These are phyloP conservation scores for Sander vitreus DNA, from an alignment of 2,113 vertebrate genomes.

Conservation along the genomic window DNA sequence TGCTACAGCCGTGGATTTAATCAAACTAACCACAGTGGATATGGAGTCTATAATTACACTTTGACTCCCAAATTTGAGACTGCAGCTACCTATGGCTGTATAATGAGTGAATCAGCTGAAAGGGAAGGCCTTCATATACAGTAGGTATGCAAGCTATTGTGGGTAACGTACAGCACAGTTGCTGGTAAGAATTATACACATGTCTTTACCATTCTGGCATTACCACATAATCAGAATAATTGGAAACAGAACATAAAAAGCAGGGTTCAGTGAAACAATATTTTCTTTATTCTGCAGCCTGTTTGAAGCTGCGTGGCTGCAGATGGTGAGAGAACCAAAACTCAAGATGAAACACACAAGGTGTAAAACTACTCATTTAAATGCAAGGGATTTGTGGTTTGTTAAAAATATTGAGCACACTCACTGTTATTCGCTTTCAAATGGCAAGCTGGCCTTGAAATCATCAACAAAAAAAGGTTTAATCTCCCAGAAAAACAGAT, in stretches of 20 bases:
- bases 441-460: neutral
- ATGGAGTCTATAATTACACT: constrained; percentile 39
- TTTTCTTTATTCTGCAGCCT: constrained; percentile 16
- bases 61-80: constrained; percentile 45
- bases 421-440: neutral
- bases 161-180: neutral
- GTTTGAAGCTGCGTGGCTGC: constrained; percentile 48
- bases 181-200: constrained; percentile 1
- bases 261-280: neutral
- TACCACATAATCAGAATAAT: neutral
- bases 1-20: constrained; percentile 33
- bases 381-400: constrained; percentile 39
- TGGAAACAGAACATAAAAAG: constrained; percentile 5
- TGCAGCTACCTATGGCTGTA: constrained; percentile 28
- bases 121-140: constrained; percentile 4
- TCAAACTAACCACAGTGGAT: constrained; percentile 41
- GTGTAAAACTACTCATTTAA: constrained; percentile 53
- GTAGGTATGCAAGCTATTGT: constrained; percentile 1
- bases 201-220: constrained; percentile 12
- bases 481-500: neutral
- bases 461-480: neutral
- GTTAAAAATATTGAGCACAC: constrained; percentile 16
- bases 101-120: constrained; percentile 33
- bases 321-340: constrained; percentile 50
- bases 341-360: constrained; percentile 51